Evolutionary conservation across 1,140 invertebrate genomes (phyloP).

Genomic region (Papilio polyxenes): DNA sequence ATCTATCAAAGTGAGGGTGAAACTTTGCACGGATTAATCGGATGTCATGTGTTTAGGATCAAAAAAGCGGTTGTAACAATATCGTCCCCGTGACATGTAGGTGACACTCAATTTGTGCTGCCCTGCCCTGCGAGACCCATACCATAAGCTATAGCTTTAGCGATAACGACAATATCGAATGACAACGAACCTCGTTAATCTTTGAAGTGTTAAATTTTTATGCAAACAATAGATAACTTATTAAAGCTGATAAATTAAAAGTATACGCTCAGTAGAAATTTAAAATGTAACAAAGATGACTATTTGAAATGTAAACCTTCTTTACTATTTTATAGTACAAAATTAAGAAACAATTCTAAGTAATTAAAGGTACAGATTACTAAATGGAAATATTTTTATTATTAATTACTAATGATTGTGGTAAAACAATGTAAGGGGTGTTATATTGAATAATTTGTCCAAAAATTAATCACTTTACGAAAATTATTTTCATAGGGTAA

Average conservation of each 20-base stretch:
- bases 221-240: not conserved
- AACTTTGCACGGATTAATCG: constrained; percentile 39
- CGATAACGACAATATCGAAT: constrained; percentile 52
- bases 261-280: not conserved
- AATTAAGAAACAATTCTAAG: no score
- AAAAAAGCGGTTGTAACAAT: constrained; percentile 56
- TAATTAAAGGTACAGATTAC: not conserved
- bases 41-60: constrained; percentile 46
- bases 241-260: not conserved
- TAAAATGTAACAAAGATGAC: not conserved
- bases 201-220: constrained; percentile 19
- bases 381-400: not conserved
- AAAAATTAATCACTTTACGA: not conserved
- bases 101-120: constrained; percentile 69
- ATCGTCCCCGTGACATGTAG: constrained; percentile 46
- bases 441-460: not conserved
- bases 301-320: no score
- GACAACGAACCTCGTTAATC: constrained; percentile 24
- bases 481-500: constrained; percentile 5
- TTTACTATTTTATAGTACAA: no score
- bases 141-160: not conserved
- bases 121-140: constrained; percentile 45
- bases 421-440: not conserved
- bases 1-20: constrained; percentile 20
- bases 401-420: not conserved